Percentiles rank a stretch among this genome's conserved stretches.
Conservation (phyloP, 1,140 invertebrate genomes). For the Solen grandis region DNA sequence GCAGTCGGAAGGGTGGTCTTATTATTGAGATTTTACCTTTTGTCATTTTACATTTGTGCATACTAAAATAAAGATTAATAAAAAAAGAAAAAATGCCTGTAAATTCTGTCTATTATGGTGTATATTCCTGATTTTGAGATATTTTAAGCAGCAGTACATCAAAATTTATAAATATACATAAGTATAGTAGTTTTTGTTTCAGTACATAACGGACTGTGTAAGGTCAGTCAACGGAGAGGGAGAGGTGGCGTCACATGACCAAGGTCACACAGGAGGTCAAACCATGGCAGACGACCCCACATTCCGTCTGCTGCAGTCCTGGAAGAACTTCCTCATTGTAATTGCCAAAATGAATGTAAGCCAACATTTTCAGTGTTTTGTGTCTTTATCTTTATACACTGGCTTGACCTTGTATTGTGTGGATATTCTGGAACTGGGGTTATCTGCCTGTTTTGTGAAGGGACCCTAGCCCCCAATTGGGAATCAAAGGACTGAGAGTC, state of each 20-base stretch:
- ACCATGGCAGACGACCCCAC: constrained; percentile 55
- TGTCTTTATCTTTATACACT: neutral
- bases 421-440: neutral
- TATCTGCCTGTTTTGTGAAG: neutral
- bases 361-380: neutral
- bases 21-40: too few relatives aligned
- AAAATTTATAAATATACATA: too few relatives aligned
- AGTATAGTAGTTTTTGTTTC: too few relatives aligned
- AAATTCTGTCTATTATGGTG: too few relatives aligned
- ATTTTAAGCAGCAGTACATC: too few relatives aligned
- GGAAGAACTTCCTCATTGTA: constrained; percentile 74
- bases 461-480: neutral
- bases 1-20: too few relatives aligned
- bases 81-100: too few relatives aligned
- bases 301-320: constrained; percentile 68
- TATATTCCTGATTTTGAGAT: too few relatives aligned
- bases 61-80: too few relatives aligned
- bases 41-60: too few relatives aligned
- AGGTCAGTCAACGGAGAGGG: constrained; percentile 1
- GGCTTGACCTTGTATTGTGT: neutral
- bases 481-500: neutral
- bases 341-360: constrained; percentile 63
- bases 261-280: constrained; percentile 41
- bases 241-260: constrained; percentile 36
- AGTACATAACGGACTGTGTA: constrained; percentile 31